phyloP scores from a whole-genome alignment of 2,797 vertebrate genomes.

The Luscinia megarhynchos region DNA sequence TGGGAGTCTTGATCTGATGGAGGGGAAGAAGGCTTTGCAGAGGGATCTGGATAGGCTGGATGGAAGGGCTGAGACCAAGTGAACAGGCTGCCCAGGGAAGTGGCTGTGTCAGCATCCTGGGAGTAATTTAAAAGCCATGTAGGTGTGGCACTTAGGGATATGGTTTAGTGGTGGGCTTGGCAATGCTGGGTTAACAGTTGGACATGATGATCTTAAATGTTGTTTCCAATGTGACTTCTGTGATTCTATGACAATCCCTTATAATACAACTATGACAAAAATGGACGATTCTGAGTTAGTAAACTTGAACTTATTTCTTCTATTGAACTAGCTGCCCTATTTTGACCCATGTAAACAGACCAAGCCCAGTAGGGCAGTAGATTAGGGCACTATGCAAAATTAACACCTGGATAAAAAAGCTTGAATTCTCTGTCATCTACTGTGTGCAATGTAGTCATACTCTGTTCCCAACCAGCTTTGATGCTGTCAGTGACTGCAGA shows the following conservation, averaged over 20 bases:
- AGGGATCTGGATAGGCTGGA: neutral
- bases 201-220: neutral
- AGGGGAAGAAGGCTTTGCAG: neutral
- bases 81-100: neutral
- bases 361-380: neutral
- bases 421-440: neutral
- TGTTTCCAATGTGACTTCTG: neutral
- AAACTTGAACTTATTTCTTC: neutral
- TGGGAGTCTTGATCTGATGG: neutral
- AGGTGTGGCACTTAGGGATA: neutral
- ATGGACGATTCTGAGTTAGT: neutral
- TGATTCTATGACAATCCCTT: neutral
- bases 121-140: neutral
- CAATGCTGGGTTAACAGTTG: neutral
- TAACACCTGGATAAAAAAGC: neutral
- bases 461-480: neutral
- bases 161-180: neutral
- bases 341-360: neutral
- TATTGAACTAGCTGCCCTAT: neutral
- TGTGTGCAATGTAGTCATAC: neutral
- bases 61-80: accelerated
- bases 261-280: neutral
- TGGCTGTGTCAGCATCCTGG: neutral
- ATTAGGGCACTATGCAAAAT: neutral
- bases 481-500: neutral